Evolutionary conservation across 1,140 invertebrate genomes (phyloP).

Genomic region (Bombus sylvicola): DNA sequence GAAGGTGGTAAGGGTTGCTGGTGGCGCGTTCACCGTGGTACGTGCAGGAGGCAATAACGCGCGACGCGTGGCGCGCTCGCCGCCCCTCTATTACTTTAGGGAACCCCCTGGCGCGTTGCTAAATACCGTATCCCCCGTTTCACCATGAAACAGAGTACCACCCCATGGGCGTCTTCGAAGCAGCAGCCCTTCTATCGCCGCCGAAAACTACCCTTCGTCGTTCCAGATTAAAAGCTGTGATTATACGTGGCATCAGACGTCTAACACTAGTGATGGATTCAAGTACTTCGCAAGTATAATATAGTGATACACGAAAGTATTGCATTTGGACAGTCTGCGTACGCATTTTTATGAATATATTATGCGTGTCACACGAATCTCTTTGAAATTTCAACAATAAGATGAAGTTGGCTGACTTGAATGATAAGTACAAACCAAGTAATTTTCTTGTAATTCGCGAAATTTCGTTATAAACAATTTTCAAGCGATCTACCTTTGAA

Average conservation of each 20-base stretch:
- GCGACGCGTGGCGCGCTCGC: constrained; percentile 71
- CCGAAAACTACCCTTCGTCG: constrained; percentile 46
- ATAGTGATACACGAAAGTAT: no score
- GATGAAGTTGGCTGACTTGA: no score
- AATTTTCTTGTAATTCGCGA: no score
- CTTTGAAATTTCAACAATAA: no score
- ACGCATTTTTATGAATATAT: no score
- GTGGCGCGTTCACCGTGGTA: constrained; percentile 36
- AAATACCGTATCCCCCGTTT: constrained; percentile 68
- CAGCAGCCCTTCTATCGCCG: constrained; percentile 33
- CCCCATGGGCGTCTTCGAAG: constrained; percentile 45
- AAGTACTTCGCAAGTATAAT: background rate
- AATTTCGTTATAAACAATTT: no score
- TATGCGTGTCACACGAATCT: no score
- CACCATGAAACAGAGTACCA: constrained; percentile 3
- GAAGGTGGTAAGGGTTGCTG: constrained; percentile 23
- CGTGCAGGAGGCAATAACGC: constrained; percentile 74
- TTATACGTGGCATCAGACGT: constrained; percentile 62
- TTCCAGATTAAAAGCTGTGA: constrained; percentile 68
- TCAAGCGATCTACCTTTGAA: no score
- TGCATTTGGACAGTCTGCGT: no score
- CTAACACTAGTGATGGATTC: background rate
- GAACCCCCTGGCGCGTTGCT: constrained; percentile 66
- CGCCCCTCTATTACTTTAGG: constrained; percentile 61
- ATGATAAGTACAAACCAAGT: no score